Evolutionary conservation across 2,113 vertebrate genomes (phyloP), one percentile per base, ranked within the genome.

Genomic region (Oceanodroma tethys): DNA sequence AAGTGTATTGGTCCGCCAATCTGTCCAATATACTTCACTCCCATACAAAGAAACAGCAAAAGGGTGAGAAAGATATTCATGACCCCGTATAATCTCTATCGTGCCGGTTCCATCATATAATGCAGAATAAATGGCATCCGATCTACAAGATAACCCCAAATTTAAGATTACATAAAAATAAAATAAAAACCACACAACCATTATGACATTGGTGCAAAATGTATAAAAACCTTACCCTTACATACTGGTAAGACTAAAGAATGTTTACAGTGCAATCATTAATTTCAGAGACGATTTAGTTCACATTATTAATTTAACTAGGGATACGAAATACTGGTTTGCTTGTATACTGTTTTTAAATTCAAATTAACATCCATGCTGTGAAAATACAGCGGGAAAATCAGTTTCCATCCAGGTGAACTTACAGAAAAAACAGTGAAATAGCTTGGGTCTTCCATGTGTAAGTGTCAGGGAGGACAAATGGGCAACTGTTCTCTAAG

Each of bases 1-100:
- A 65, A 99, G 97, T 11, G 99, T 99, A 78, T 99, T 99, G n/a
- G 99, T 99, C 93, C 99, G 98, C 99, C 99, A 99, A 72, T 99
- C 99, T 8, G 99, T 99, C 99, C 99, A 99, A 90, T 99, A 99
- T 11, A 99, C 99, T 50, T 99, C 99, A 91, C 99, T 99, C 88
- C 99, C 99, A 75, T 99, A 99, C 8, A 99, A 97, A 86, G 99
- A 99, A 56, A 99, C 99, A 19, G 99, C 99, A 91, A 99, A 99
- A 18, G 99, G 99, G 93, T 99, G 99, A 40, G 99, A 99, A 84
- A 99, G 98, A 91, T 99, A 99, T 72, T 99, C 99, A 18, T 99
- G 99, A 70, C 99, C 99, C 72, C 98, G 96, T 53, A 99, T 98
- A 93, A 99, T 99, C 98, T 99, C 99, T 70, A 99, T 99, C 98